Base-by-base conservation (phyloP, 2,888 invertebrate species). In the Spicauda simplicius region DNA sequence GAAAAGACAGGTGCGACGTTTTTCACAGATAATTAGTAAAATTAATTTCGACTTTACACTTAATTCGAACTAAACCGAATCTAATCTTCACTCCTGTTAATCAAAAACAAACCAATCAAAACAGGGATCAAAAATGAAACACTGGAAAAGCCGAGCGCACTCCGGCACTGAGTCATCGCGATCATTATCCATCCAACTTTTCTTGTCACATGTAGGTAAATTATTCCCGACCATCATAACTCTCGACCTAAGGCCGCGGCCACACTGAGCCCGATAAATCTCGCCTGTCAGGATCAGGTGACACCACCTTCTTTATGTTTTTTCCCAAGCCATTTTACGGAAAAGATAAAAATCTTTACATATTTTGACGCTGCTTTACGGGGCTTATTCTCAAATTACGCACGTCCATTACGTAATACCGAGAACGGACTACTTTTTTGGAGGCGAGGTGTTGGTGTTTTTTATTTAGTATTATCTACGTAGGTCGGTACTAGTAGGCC, bases 301-400 rank as follows among this genome's bases (percentile, higher is more conserved):
- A 93, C 93, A 93, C 91, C 90, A 87, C 90, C 91, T 93, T 92
- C 93, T 93, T 93, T 93, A 93, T 93, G 93, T 93, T 93, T 93
- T 93, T 93, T 93, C 93, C 92, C 93, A 93, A 91, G 91, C 93
- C 88, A 86, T 93, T 93, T 93, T 93, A 93, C 91, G 89, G 91
- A 81, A 92, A 92, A 91, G 93, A 93, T 93, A 92, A 91, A 86
- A 88, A 93, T 93, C 93, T 93, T 90, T 91, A 93, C 93, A 93
- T 93, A 93, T 93, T 93, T 93, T 92, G 92, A 93, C 90, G 90
- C 90, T 88, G 91, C 87, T 90, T 90, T 90, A 88, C 87, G 83
- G 84, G 80, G 83, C 81, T 89, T 82, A 90, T 88, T 93, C 91
- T 93, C 91, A 90, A 93, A 93, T 93, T 93, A 93, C 93, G 83